phyloP scores from a whole-genome alignment of 2,888 invertebrate genomes.

The Eudasyphora cyanicolor region DNA sequence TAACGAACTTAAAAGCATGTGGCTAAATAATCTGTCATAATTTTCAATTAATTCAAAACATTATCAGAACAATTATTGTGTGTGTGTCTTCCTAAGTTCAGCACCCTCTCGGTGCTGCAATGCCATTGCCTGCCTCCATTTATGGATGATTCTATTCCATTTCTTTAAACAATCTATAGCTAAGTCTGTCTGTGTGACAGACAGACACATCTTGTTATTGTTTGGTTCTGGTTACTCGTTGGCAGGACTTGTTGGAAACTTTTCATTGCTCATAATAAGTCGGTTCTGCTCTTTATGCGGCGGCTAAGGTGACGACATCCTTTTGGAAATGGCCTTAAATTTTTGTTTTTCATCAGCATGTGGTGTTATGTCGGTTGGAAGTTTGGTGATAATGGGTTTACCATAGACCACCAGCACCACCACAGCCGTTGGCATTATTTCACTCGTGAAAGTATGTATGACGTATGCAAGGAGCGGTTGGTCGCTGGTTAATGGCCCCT shows the following conservation, averaged over 20 bases:
- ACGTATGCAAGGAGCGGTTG: slow-evolving; percentile 48
- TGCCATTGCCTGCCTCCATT: neutral
- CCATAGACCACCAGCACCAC: neutral
- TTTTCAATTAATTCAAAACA: neutral
- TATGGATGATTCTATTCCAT: neutral
- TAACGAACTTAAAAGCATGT: no score
- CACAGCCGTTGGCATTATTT: neutral
- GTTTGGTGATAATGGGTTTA: slow-evolving; percentile 9
- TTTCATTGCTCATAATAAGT: neutral
- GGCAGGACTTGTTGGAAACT: neutral
- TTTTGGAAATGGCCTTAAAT: neutral
- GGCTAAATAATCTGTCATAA: neutral
- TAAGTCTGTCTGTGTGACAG: neutral
- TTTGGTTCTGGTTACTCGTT: no score
- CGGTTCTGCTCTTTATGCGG: neutral
- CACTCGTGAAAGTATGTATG: slow-evolving; percentile 1
- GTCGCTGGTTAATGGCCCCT: slow-evolving; percentile 53
- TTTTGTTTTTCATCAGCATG: neutral
- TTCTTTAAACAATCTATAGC: neutral
- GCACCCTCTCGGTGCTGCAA: neutral
- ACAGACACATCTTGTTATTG: neutral
- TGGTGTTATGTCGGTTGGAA: neutral
- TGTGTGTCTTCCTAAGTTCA: neutral
- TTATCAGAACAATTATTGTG: neutral
- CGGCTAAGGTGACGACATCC: slow-evolving; percentile 31